Base-by-base conservation (phyloP, 2,797 vertebrate genomes). In the Echiichthys vipera region DNA sequence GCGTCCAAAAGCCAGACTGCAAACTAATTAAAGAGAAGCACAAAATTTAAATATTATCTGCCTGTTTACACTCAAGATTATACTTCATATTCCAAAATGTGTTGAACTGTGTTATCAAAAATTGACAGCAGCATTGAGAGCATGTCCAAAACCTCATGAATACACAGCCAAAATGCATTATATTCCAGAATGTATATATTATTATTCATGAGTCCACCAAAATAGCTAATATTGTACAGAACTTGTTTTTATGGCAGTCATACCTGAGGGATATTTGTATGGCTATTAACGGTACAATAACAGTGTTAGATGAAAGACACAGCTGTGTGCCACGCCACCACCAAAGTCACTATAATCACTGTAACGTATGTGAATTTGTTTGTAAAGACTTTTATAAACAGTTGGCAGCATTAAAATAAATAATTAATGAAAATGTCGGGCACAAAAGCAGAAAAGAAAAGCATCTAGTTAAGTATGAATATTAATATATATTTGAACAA, bases 1-100 rank as follows among this genome's bases (percentile, higher is more conserved):
- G 39, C 4, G 7, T 63, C 40, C 55, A 45, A 81, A 80, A 50
- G 69, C 45, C 39, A 25, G 42, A 47, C 10, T 54, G 54, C 40
- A 51, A 30, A 18, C 62, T 62, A 39, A 58, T 68, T 73, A 18
- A 71, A 71, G 36, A 63, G n/a, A 59, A 69, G 5, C 37, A 55
- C 3, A 53, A 42, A 2, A 49, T 56, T 27, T 30, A 18, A 69
- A 40, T 58, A 39, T 58, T 32, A 11, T 36, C 7, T 45, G 5
- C 14, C 30, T 22, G 14, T 67, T 50, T 30, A 18, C 50, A 40
- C 32, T 46, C 17, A 36, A 5, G n/a, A 6, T 42, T 61, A 24
- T 15, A 36, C 15, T 61, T 59, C 18, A 46, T 24, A 57, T 58
- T 12, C 27, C 40, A 45, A 49, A 54, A 25, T 22, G 5, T 32